Conservation (phyloP, 2,797 vertebrate genomes). For the Gorsachius magnificus region DNA sequence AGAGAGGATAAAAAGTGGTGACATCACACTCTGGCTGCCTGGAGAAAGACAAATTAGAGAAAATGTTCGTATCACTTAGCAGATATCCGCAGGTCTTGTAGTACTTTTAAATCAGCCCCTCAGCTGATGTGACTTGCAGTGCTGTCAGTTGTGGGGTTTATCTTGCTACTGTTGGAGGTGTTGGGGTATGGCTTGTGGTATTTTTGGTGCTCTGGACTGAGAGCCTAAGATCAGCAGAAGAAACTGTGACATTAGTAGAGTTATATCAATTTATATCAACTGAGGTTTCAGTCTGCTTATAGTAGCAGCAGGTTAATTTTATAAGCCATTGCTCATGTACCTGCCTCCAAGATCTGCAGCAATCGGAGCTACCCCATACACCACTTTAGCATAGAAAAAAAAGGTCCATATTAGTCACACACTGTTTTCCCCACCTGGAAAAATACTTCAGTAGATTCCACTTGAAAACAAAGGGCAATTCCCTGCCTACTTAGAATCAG, state of each 20-base stretch:
- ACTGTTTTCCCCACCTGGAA: background rate
- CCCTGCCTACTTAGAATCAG: background rate
- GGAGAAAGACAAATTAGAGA: background rate
- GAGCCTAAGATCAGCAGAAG: background rate
- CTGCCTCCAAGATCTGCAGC: background rate
- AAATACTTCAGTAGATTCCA: background rate
- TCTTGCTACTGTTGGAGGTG: background rate
- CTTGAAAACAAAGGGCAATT: background rate
- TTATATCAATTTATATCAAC: background rate
- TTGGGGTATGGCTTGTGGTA: background rate
- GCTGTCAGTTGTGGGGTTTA: background rate
- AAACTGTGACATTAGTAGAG: background rate
- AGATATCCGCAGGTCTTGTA: background rate
- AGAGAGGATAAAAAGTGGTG: background rate
- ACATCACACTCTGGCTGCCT: background rate
- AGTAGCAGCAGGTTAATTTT: background rate
- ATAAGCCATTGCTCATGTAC: background rate
- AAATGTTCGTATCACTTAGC: background rate
- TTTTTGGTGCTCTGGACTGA: background rate
- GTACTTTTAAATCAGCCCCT: background rate
- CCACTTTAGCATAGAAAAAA: background rate
- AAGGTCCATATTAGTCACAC: background rate
- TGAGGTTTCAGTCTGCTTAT: background rate
- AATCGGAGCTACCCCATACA: background rate
- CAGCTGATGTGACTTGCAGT: background rate